A percentile compares a stretch with the other conserved stretches of the same genome.
These are phyloP conservation scores for Lasioglossum albipes DNA, from an alignment of 1,140 invertebrate species.

Conservation along the genomic window DNA sequence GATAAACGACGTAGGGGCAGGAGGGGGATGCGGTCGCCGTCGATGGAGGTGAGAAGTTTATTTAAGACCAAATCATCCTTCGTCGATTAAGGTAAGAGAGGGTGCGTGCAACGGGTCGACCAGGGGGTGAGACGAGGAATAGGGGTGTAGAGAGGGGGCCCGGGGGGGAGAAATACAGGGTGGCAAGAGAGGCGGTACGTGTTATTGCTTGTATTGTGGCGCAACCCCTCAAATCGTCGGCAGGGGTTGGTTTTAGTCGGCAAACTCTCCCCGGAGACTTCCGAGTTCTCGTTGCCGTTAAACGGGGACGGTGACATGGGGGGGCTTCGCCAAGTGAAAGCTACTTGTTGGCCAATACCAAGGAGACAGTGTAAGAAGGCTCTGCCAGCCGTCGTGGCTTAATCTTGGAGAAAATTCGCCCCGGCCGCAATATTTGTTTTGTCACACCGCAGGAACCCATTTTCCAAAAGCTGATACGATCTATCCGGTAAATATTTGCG, in stretches of 20 bases:
- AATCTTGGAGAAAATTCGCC: background rate
- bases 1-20: slow-evolving; percentile 54
- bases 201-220: slow-evolving; percentile 79
- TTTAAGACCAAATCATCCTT: slow-evolving; percentile 76
- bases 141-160: no score
- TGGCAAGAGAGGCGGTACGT: slow-evolving; percentile 61
- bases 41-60: slow-evolving; percentile 73
- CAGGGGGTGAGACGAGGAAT: slow-evolving; percentile 26
- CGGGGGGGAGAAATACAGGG: no score
- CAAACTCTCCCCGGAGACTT: slow-evolving; percentile 67
- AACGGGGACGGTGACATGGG: slow-evolving; percentile 51
- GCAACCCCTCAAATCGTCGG: slow-evolving; percentile 64
- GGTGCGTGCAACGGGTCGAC: slow-evolving; percentile 56
- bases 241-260: slow-evolving; percentile 72
- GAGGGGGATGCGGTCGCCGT: slow-evolving; percentile 54
- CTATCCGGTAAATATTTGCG: no score
- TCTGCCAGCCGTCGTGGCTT: background rate
- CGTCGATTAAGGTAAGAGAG: slow-evolving; percentile 75
- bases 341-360: slow-evolving; percentile 58
- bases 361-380: slow-evolving; percentile 13
- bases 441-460: background rate
- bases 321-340: slow-evolving; percentile 29
- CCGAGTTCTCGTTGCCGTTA: slow-evolving; percentile 57
- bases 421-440: background rate
- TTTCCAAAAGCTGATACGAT: background rate